Conservation (phyloP, 2,113 vertebrate species). For the Triplophysa tibetana region DNA sequence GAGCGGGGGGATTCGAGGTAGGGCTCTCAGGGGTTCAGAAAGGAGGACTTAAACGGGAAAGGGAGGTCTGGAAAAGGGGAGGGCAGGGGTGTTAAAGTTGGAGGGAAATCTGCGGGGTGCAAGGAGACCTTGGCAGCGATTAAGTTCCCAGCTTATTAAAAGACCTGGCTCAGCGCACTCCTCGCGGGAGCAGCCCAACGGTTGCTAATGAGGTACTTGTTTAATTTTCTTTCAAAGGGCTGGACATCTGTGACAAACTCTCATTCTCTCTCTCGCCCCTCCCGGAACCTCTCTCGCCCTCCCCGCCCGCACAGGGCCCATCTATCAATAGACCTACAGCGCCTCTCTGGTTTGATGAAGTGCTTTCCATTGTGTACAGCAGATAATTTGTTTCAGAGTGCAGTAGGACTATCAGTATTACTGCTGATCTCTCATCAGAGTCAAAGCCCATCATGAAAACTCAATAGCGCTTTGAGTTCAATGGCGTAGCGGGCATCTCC, state of each 20-base stretch:
- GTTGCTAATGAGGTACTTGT: conserved; percentile 99
- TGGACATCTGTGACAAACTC: conserved; percentile 97
- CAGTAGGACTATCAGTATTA: conserved; percentile 98
- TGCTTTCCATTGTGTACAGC: conserved; percentile 98
- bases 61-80: conserved; percentile 13
- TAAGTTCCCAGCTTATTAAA: conserved; percentile 99
- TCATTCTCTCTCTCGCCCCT: conserved; percentile 53
- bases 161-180: conserved; percentile 91
- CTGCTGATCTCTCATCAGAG: conserved; percentile 93
- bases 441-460: conserved; percentile 98
- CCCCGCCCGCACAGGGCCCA: conserved; percentile 95
- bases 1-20: conserved; percentile 50
- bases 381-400: conserved; percentile 98
- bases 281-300: conserved; percentile 67
- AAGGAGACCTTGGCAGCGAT: conserved; percentile 95
- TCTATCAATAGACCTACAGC: conserved; percentile 97
- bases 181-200: conserved; percentile 97
- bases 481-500: conserved; percentile 97
- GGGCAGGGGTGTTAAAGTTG: conserved; percentile 33
- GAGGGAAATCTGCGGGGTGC: conserved; percentile 84
- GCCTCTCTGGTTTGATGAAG: conserved; percentile 97
- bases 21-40: conserved; percentile 50
- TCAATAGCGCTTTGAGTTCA: conserved; percentile 97
- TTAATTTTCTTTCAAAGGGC: conserved; percentile 99
- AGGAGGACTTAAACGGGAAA: conserved; percentile 23